phyloP scores from a whole-genome alignment of 2,113 vertebrate genomes.

The Pygoscelis adeliae region DNA sequence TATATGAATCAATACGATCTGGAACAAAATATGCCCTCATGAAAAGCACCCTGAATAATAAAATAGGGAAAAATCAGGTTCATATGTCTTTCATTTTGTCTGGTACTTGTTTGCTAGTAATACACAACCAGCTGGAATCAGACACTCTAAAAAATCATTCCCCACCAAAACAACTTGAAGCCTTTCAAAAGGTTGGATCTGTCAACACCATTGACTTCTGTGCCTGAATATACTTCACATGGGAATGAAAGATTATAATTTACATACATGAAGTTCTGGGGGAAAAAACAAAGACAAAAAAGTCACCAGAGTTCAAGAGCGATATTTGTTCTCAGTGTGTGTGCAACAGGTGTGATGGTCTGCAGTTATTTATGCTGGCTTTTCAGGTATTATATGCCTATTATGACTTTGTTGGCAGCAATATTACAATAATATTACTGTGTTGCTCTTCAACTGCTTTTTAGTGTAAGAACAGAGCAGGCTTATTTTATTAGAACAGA shows the following conservation, averaged over 20 bases:
- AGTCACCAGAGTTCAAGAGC: background rate
- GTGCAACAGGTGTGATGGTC: background rate
- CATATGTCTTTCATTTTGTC: background rate
- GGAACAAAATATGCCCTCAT: background rate
- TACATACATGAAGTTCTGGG: background rate
- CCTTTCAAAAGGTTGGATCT: constrained; percentile 33
- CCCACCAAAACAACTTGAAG: background rate
- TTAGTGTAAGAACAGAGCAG: background rate
- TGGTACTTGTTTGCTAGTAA: background rate
- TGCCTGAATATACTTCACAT: background rate
- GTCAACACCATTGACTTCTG: background rate
- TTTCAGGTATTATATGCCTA: background rate
- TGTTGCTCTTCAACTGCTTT: background rate
- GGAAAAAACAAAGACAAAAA: background rate
- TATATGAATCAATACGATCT: background rate
- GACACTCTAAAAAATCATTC: background rate
- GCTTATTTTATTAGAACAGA: background rate
- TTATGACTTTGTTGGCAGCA: background rate
- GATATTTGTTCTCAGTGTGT: background rate
- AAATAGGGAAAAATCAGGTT: background rate
- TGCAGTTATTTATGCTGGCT: background rate
- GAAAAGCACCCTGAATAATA: background rate
- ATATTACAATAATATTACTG: background rate
- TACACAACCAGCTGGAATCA: background rate
- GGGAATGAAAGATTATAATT: background rate